phyloP scores from a whole-genome alignment of 2,113 vertebrate genomes.

The Ranitomeya variabilis region DNA sequence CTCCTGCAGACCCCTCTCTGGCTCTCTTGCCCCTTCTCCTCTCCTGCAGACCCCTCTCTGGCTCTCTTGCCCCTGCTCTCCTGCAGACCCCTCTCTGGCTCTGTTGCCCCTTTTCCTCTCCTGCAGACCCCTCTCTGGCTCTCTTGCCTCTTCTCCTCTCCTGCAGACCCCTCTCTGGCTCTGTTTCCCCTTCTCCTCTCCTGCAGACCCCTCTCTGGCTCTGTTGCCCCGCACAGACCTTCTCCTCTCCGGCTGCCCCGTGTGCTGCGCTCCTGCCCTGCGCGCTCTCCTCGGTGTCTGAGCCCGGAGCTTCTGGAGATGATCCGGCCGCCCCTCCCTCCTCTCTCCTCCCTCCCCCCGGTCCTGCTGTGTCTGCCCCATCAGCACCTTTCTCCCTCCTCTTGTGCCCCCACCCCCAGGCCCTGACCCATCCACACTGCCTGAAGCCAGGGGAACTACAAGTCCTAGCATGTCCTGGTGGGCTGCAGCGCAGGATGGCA shows the following conservation, averaged over 20 bases:
- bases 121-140: not conserved
- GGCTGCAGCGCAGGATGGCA: not conserved
- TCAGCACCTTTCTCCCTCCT: not conserved
- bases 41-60: too few species aligned
- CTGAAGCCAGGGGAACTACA: not conserved
- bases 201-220: too few species aligned
- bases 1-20: not conserved
- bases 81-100: not conserved
- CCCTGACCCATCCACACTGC: not conserved
- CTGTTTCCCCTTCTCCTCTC: too few species aligned
- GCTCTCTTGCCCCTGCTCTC: too few species aligned
- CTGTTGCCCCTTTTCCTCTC: not conserved
- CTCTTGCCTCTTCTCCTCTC: not conserved
- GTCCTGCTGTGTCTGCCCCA: constrained; percentile 3
- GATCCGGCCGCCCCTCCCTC: not conserved
- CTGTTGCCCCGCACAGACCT: too few species aligned
- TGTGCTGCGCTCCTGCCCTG: not conserved
- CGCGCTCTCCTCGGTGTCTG: not conserved
- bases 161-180: too few species aligned
- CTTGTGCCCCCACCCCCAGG: not conserved
- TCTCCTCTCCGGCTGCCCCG: too few species aligned
- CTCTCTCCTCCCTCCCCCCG: not conserved
- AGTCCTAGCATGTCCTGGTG: not conserved
- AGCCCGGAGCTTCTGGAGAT: not conserved
- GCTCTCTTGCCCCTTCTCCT: too few species aligned